Evolutionary conservation across 2,888 invertebrate species (phyloP).

Genomic region (Luperina nickerlii): DNA sequence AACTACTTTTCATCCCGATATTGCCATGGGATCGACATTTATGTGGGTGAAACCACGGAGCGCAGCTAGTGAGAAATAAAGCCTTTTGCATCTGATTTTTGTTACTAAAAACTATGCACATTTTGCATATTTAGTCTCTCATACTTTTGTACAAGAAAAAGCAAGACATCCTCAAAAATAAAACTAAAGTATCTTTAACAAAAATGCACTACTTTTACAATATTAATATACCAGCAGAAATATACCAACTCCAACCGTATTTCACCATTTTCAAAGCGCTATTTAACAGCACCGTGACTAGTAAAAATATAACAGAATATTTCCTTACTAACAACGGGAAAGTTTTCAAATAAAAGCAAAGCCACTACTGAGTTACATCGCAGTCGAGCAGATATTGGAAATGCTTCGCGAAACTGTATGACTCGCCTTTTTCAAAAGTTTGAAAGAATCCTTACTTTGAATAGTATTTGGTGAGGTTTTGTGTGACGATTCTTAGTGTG

Average conservation of each 20-base stretch:
- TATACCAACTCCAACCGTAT: constrained; percentile 10
- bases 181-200: background rate
- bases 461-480: background rate
- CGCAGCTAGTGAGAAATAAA: no score
- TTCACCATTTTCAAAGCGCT: constrained; percentile 23
- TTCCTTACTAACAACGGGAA: constrained; percentile 68
- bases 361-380: constrained; percentile 45
- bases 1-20: no score
- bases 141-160: background rate
- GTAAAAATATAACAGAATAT: constrained; percentile 63
- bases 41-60: no score
- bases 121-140: background rate
- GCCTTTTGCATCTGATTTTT: no score
- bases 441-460: constrained; percentile 6
- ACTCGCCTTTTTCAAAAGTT: constrained; percentile 38
- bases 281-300: constrained; percentile 47
- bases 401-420: constrained; percentile 56
- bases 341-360: constrained; percentile 80
- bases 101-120: no score
- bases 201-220: background rate
- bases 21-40: no score
- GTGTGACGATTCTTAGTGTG: background rate
- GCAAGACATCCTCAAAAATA: background rate
- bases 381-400: constrained; percentile 70
- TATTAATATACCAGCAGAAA: constrained; percentile 18